Evolutionary conservation across 2,113 vertebrate genomes (phyloP).

Genomic region (Solea solea): DNA sequence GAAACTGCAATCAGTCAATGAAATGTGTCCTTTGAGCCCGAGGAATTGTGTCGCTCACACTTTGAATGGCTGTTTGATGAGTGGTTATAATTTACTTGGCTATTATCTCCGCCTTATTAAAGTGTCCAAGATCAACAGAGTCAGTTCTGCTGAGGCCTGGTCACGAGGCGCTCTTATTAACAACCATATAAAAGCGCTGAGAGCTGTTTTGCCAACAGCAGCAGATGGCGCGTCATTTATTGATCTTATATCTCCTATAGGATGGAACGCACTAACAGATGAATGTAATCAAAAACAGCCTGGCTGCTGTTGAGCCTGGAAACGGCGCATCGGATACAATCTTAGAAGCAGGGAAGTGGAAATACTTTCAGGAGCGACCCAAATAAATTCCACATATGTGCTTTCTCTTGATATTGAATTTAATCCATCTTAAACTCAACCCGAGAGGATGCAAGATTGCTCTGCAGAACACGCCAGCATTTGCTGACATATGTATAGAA

Average conservation of each 20-base stretch:
- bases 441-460: slow-evolving; percentile 29
- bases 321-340: slow-evolving; percentile 21
- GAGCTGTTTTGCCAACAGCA: slow-evolving; percentile 10
- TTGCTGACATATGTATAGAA: neutral
- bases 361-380: slow-evolving; percentile 12
- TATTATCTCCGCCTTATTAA: slow-evolving; percentile 25
- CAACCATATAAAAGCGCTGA: slow-evolving; percentile 13
- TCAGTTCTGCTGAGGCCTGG: neutral
- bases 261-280: slow-evolving; percentile 40
- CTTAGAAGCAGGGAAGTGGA: slow-evolving; percentile 4
- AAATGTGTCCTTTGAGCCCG: slow-evolving; percentile 14
- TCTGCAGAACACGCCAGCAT: slow-evolving; percentile 2
- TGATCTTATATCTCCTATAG: slow-evolving; percentile 28
- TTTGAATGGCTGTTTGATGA: slow-evolving; percentile 56
- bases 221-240: slow-evolving; percentile 28
- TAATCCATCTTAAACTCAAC: slow-evolving; percentile 24
- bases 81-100: slow-evolving; percentile 36
- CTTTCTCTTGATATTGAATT: slow-evolving; percentile 37
- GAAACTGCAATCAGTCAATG: slow-evolving; percentile 20
- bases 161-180: slow-evolving; percentile 13
- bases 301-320: slow-evolving; percentile 12
- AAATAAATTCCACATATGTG: slow-evolving; percentile 29
- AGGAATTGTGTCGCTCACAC: slow-evolving; percentile 29
- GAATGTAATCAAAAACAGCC: slow-evolving; percentile 39
- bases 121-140: slow-evolving; percentile 13